phyloP scores from a whole-genome alignment of 1,140 invertebrate genomes.

The Planococcus citri region DNA sequence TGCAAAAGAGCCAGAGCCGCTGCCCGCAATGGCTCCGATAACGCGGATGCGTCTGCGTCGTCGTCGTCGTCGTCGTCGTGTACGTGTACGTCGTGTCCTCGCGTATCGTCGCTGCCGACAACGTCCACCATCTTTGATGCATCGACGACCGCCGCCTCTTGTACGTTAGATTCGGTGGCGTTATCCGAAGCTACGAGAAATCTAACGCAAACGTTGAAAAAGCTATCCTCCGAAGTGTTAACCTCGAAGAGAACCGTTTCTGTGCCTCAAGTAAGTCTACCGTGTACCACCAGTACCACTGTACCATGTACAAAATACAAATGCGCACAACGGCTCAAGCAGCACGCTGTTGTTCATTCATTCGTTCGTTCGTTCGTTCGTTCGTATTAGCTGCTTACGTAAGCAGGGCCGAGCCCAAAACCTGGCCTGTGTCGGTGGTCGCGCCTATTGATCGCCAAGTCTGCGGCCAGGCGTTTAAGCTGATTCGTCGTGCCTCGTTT shows the following conservation, averaged over 20 bases:
- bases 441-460: too few species aligned
- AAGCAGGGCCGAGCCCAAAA: too few species aligned
- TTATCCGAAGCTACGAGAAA: constrained; percentile 80
- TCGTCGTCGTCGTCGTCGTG: not conserved
- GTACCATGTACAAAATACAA: too few species aligned
- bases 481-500: too few species aligned
- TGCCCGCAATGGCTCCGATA: not conserved
- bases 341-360: too few species aligned
- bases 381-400: too few species aligned
- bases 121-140: not conserved
- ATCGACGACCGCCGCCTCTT: constrained; percentile 27
- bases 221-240: constrained; percentile 76
- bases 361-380: too few species aligned
- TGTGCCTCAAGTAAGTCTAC: not conserved
- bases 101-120: not conserved
- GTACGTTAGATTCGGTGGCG: constrained; percentile 53
- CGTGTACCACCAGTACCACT: not conserved
- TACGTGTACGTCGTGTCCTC: not conserved
- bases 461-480: too few species aligned
- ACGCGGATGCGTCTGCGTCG: not conserved
- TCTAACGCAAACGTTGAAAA: constrained; percentile 78
- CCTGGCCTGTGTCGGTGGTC: too few species aligned
- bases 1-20: too few species aligned
- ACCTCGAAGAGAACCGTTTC: constrained; percentile 42
- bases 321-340: too few species aligned